These are phyloP conservation scores for Apoda limacodes DNA, from an alignment of 2,888 invertebrate genomes.

Conservation along the genomic window DNA sequence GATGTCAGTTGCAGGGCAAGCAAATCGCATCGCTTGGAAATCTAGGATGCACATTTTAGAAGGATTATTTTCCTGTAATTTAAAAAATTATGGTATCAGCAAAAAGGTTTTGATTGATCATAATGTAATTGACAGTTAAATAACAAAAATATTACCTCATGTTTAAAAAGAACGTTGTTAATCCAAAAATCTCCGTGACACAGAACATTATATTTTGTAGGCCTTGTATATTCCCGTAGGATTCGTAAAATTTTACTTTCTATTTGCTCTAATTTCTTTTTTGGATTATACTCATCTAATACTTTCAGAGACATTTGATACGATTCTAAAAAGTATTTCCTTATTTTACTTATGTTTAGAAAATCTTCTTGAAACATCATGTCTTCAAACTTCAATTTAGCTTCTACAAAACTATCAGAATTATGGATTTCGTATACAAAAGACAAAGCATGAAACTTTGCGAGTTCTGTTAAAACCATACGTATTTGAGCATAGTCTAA, in stretches of 20 bases:
- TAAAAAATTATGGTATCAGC: background rate
- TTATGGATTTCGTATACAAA: slow-evolving; percentile 34
- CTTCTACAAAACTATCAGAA: slow-evolving; percentile 23
- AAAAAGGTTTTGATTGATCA: background rate
- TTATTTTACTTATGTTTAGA: slow-evolving; percentile 42
- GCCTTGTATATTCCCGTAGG: slow-evolving; percentile 33
- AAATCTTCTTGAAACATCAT: slow-evolving; percentile 42
- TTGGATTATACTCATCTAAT: slow-evolving; percentile 30
- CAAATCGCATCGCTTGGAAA: slow-evolving; percentile 49
- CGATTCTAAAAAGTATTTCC: slow-evolving; percentile 42
- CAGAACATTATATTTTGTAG: slow-evolving; percentile 37
- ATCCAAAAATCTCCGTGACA: slow-evolving; percentile 60
- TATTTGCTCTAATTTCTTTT: slow-evolving; percentile 29
- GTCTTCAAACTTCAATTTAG: slow-evolving; percentile 35
- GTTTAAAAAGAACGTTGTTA: slow-evolving; percentile 43
- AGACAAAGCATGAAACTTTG: slow-evolving; percentile 49
- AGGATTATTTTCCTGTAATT: slow-evolving; percentile 32
- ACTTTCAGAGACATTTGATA: slow-evolving; percentile 40
- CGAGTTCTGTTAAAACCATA: slow-evolving; percentile 36
- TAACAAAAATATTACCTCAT: slow-evolving; percentile 26
- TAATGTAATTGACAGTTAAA: too few species aligned
- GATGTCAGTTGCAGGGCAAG: slow-evolving; percentile 46
- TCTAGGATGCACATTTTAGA: slow-evolving; percentile 44
- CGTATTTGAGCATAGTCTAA: slow-evolving; percentile 31
- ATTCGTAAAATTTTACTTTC: slow-evolving; percentile 33